Conservation (phyloP, 2,113 vertebrate species). For the Crotalus helleri region DNA sequence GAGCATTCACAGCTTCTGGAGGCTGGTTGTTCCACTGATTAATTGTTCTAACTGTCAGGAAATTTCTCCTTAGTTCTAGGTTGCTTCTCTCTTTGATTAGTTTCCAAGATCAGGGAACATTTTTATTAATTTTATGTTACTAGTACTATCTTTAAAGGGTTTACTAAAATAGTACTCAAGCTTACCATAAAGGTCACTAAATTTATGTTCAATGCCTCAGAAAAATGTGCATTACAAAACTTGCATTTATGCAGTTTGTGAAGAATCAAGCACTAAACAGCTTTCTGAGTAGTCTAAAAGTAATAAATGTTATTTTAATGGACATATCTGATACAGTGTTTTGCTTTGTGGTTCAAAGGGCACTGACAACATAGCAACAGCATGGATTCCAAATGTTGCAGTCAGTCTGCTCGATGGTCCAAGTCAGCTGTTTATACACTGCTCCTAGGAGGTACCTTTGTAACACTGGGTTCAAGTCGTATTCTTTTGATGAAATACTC, state of each 20-base stretch:
- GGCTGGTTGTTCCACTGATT: too few species aligned
- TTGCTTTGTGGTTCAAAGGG: constrained; percentile 52
- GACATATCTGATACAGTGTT: constrained; percentile 1
- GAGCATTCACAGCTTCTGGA: too few species aligned
- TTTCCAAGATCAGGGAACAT: background rate
- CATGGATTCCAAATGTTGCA: constrained; percentile 68
- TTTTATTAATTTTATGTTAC: background rate
- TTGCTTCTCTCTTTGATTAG: too few species aligned
- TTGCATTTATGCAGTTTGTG: background rate
- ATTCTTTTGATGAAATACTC: constrained; percentile 92
- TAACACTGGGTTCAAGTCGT: constrained; percentile 85
- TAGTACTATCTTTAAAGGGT: background rate
- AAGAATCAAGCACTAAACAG: background rate
- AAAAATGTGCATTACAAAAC: background rate
- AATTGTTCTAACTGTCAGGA: too few species aligned
- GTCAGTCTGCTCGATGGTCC: constrained; percentile 63
- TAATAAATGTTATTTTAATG: constrained; percentile 1
- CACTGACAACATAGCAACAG: constrained; percentile 26
- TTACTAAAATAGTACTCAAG: background rate
- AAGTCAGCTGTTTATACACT: constrained; percentile 77
- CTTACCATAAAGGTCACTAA: background rate
- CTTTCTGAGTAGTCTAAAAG: background rate
- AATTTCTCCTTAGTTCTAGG: too few species aligned
- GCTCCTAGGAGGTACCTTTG: constrained; percentile 80
- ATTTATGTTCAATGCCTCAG: background rate